Evolutionary conservation across 2,113 vertebrate genomes (phyloP), one percentile per base, ranked within the genome.

Genomic region (Dicaeum eximium): DNA sequence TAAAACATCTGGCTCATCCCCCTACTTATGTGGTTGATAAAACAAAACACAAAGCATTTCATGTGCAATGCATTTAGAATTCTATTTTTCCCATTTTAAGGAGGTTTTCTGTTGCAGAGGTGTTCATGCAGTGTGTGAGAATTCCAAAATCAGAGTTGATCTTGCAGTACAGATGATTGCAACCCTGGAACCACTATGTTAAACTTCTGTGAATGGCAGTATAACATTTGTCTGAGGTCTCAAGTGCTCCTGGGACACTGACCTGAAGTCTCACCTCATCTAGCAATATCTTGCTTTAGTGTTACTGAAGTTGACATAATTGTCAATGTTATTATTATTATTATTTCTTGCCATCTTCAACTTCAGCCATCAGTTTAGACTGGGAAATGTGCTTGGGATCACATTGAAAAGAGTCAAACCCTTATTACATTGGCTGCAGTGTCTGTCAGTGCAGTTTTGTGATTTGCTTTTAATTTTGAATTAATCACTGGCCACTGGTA

Each of bases 21-120:
- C 5, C 27, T 74, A 1, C 21, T 42, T 42, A 10, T 0, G 1
- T 45, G 18, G 14, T 6, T 44, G 33, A 30, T 58, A 58, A 73
- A 57, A 21, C 14, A 84, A 73, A 92, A 24, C 22, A 44, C 15
- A 60, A 64, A 64, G 3, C 2, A 11, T 38, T 91, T 86, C 0
- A 10, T 18, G 6, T 84, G 25, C 33, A 16, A 6, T 38, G 6
- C 3, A 4, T 42, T 71, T 50, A 50, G 18, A 67, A 37, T 58
- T 70, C 12, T 21, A 1, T 31, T 85, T 71, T 62, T 19, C 15
- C 19, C 8, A 5, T 37, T 82, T 75, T 42, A 22, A 54, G 35
- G 40, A 7, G 48, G 16, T 30, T 89, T 87, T 81, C 65, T 62
- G 24, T 62, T 35, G 44, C 38, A 66, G 45, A 69, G 10, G 2